A percentile compares a stretch with the other conserved stretches of the same genome.
Evolutionary conservation across 2,113 vertebrate species (phyloP).

Genomic region (Montifringilla adamsi): DNA sequence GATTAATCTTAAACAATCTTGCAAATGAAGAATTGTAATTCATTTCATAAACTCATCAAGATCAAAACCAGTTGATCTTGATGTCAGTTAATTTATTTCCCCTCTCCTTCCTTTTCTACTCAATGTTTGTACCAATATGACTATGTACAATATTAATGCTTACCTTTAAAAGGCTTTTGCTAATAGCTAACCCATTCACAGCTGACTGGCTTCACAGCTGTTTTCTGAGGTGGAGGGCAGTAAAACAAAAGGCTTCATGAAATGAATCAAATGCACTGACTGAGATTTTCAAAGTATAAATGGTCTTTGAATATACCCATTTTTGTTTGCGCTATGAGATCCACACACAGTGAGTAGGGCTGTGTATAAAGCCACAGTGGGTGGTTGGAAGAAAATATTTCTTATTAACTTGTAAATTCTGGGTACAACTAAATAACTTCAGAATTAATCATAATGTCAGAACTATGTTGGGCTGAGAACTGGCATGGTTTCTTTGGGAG

Average conservation of each 20-base stretch:
- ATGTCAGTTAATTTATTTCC: conserved; percentile 50
- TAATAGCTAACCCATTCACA: neutral
- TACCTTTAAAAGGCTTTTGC: neutral
- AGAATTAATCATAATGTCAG: neutral
- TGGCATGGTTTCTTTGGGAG: neutral
- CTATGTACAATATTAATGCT: neutral
- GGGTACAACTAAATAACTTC: neutral
- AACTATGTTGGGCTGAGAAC: neutral
- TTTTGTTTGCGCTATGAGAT: neutral
- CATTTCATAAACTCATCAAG: conserved; percentile 53
- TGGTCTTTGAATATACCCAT: neutral
- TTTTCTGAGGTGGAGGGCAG: neutral
- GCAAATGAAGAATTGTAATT: conserved; percentile 52
- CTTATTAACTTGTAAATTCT: neutral
- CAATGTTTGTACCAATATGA: neutral
- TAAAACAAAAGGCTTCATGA: conserved; percentile 35
- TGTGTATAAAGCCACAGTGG: neutral
- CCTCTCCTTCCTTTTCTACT: conserved; percentile 20
- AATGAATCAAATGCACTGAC: conserved; percentile 36
- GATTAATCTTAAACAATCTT: conserved; percentile 62
- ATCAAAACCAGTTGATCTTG: conserved; percentile 36
- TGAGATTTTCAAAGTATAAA: conserved; percentile 1
- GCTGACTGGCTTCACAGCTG: neutral
- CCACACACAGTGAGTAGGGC: neutral
- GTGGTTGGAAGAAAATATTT: neutral